Evolutionary conservation across 2,113 vertebrate species (phyloP), one percentile per base, ranked within the genome.

Genomic region (Boleophthalmus pectinirostris): DNA sequence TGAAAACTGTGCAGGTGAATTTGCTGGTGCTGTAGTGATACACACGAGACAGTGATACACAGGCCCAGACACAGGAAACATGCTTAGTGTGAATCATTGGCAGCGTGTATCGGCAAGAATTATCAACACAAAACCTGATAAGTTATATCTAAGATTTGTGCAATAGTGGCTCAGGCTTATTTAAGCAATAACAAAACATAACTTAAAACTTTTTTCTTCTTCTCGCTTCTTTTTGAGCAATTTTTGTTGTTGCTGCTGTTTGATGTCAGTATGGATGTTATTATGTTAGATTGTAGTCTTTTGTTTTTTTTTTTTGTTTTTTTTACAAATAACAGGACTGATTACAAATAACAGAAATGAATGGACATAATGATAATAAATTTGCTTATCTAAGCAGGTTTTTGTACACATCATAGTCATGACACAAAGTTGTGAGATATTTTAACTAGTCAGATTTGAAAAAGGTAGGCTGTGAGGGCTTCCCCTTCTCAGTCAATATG

Each of bases 41-140:
- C 38, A 43, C 53, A 70, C 47, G 5, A 51, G 58, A 68, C 74
- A 45, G 65, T 70, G 12, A 77, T 72, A 76, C 49, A 5, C 83
- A 11, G 71, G 81, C 75, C 54, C 57, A 46, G 68, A 83, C 80
- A 81, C 79, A 73, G 57, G 23, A 58, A 11, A n/a, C n/a, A 2
- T 25, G 56, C 53, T 8, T 58, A 11, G 9, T 58, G 56, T 58
- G 10, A 14, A 23, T 57, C 51, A 54, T n/a, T 57, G 16, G 16
- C 20, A 54, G 53, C n/a, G 16, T 18, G 53, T 54, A 10, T 21
- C 9, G 9, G 53, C 20, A 21, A 54, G n/a, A 54, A 51, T 51
- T 21, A 54, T 10, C 20, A 54, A 54, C 8, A 54, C 5, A 54
- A 54, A 54, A 21, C 53, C 18, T 9, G 49, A 51, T 51, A 20